A percentile compares a stretch with the other conserved stretches of the same genome.
phyloP scores from a whole-genome alignment of 2,888 invertebrate species.

The Lycaena phlaeas region DNA sequence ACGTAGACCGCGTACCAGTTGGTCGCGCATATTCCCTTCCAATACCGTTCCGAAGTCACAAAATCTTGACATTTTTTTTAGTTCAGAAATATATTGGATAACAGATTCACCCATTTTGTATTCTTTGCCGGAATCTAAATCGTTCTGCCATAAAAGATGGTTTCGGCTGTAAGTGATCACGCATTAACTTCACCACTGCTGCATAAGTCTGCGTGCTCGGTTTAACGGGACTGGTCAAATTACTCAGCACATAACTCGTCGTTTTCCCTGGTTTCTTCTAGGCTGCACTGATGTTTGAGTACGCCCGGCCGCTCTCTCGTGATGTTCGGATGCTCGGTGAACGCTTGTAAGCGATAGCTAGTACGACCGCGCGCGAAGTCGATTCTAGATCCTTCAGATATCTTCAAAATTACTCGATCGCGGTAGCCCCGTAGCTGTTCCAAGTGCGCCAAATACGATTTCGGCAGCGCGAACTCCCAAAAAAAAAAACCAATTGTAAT shows the following conservation, averaged over 20 bases:
- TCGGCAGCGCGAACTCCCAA: no score
- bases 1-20: not conserved
- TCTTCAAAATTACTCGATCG: no score
- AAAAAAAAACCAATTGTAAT: no score
- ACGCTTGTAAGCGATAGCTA: no score
- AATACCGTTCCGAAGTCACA: not conserved
- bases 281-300: no score
- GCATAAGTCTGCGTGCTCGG: not conserved
- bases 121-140: not conserved
- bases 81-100: not conserved
- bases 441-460: no score
- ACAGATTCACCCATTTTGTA: not conserved
- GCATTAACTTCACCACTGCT: not conserved
- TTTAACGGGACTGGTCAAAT: conserved; percentile 3
- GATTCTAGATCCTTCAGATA: no score
- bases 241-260: conserved; percentile 3
- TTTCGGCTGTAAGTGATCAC: not conserved
- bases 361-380: no score
- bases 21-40: not conserved
- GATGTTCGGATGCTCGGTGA: no score
- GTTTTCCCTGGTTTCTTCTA: no score
- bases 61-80: not conserved
- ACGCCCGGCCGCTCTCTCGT: no score
- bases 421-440: no score
- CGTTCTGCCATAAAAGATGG: not conserved